phyloP scores from a whole-genome alignment of 30 jellyfish, hydroid and myxozoan genomes.

The Chironex yamaguchii region DNA sequence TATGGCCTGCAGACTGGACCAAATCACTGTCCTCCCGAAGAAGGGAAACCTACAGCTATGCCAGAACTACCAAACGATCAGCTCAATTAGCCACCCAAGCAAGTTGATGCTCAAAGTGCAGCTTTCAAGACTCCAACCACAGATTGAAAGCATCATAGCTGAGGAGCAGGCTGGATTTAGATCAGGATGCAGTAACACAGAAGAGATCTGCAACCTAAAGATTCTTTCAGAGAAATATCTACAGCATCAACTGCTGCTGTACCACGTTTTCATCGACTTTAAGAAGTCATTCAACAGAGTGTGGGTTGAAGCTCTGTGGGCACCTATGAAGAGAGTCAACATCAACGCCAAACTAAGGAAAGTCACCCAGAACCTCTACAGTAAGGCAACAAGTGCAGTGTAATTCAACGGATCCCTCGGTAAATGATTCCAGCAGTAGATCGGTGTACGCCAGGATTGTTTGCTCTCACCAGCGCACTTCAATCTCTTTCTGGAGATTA shows the following conservation, averaged over 20 bases:
- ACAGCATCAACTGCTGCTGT: background rate
- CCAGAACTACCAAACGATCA: background rate
- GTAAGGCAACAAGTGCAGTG: no score
- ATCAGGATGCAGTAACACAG: background rate
- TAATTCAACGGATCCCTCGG: no score
- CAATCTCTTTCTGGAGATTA: no score
- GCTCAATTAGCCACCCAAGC: background rate
- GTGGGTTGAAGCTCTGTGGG: background rate
- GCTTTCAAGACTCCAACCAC: background rate
- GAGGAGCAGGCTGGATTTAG: background rate
- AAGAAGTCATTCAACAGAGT: background rate
- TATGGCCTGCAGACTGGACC: background rate
- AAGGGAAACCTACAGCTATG: background rate
- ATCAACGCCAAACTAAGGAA: no score
- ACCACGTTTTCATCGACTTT: background rate
- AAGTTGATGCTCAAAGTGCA: background rate
- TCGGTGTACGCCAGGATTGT: no score
- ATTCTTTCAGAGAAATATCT: background rate
- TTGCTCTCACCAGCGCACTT: no score
- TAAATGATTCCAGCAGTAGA: no score
- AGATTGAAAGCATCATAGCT: background rate
- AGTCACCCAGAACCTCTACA: no score
- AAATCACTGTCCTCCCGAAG: background rate
- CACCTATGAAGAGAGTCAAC: background rate
- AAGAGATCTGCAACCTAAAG: background rate